These are phyloP conservation scores for Champsocephalus esox DNA, from an alignment of 2,797 vertebrate genomes.

Conservation along the genomic window DNA sequence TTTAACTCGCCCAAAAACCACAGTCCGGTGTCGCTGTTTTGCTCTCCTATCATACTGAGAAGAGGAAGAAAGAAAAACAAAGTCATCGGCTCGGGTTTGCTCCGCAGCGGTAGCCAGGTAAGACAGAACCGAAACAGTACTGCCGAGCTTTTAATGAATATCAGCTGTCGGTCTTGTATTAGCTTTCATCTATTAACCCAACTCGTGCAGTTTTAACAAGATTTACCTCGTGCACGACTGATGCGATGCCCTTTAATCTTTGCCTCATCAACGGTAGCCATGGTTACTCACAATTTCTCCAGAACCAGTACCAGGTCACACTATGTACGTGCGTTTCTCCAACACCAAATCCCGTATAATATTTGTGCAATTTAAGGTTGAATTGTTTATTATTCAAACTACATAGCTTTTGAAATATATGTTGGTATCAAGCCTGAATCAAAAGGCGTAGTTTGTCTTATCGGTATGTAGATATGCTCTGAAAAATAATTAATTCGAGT, in stretches of 20 bases:
- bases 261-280: conserved; percentile 43
- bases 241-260: conserved; percentile 19
- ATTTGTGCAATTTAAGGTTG: background rate
- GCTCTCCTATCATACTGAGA: conserved; percentile 1
- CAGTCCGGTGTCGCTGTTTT: background rate
- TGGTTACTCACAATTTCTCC: conserved; percentile 43
- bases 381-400: background rate
- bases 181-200: background rate
- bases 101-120: conserved; percentile 46
- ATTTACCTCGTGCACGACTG: background rate
- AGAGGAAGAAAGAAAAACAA: background rate
- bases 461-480: background rate
- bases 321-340: background rate
- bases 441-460: background rate
- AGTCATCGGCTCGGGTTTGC: conserved; percentile 10
- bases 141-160: background rate
- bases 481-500: background rate
- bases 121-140: conserved; percentile 11
- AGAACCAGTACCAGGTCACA: conserved; percentile 11
- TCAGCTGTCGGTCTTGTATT: no score
- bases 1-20: background rate
- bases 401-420: fast-evolving
- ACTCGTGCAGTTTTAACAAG: background rate
- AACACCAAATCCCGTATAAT: background rate
- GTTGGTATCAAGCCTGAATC: background rate